Percentiles rank a stretch among this genome's conserved stretches.
phyloP scores from a whole-genome alignment of 2,888 invertebrate species.

The Cataglyphis altisquamis region DNA sequence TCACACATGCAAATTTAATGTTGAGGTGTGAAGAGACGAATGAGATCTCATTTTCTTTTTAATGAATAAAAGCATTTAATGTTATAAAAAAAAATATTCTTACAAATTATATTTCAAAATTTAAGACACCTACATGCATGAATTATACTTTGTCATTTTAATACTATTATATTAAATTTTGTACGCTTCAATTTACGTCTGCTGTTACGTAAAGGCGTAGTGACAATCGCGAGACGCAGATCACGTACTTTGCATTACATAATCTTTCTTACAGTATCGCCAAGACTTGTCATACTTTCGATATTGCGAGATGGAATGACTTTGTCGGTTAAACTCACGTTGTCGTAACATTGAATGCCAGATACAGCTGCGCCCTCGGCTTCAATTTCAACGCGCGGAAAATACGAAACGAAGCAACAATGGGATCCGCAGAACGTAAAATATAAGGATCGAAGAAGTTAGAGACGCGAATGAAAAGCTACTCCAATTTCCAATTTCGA shows the following conservation, averaged over 20 bases:
- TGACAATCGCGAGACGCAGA: neutral
- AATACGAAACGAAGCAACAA: slow-evolving; percentile 26
- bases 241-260: neutral
- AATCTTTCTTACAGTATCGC: neutral
- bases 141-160: neutral
- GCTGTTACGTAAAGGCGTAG: neutral
- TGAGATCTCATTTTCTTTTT: neutral
- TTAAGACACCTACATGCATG: neutral
- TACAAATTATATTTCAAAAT: neutral
- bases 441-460: slow-evolving; percentile 29
- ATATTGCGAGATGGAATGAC: slow-evolving; percentile 15
- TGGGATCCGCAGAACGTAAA: neutral
- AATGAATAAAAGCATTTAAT: neutral
- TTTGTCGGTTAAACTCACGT: slow-evolving; percentile 30
- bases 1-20: neutral
- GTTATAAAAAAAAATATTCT: neutral
- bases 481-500: slow-evolving; percentile 42
- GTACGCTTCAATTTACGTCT: neutral
- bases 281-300: slow-evolving; percentile 8
- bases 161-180: neutral
- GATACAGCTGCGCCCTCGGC: slow-evolving; percentile 3
- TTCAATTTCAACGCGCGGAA: slow-evolving; percentile 20
- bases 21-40: neutral
- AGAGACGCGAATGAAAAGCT: slow-evolving; percentile 29
- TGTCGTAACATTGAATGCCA: slow-evolving; percentile 8